Evolutionary conservation across 2,797 vertebrate species (phyloP), one percentile per base, ranked within the genome.

Genomic region (Eupleurogrammus muticus): DNA sequence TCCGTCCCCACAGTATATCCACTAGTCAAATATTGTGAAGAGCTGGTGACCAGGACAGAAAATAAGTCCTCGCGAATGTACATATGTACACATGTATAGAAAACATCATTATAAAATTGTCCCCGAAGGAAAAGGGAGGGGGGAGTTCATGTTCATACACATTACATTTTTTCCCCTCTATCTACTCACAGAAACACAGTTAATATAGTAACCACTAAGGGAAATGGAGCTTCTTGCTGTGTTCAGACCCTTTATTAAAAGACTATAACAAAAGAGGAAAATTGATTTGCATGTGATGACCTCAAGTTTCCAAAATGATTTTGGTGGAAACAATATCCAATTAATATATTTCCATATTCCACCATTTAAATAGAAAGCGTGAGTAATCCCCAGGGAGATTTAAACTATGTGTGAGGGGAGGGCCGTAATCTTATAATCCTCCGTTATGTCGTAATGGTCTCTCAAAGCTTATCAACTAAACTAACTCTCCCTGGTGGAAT

Each of bases 341-440:
- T 79, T 73, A 11, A 86, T 90, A 77, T 81, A 77, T 75, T 83
- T 88, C 72, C 55, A 69, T 82, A 79, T 81, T 79, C 56, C 47
- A 52, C 55, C 1, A 3, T 86, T 73, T 80, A 85, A 89, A 83
- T 70, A 70, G 68, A 79, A 88, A 74, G 79, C 78, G 77, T 75
- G 76, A 70, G 63, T 86, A 90, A 89, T 87, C 86, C 85, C 78
- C 60, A 20, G 69, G 50, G 79, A 76, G 73, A 81, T 82, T 83
- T 80, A 70, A 82, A 83, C 48, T 56, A 77, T 81, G 59, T 77
- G 76, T 69, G 71, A 83, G 47, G 62, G 75, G 66, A 82, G 79
- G 49, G 56, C 7, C 36, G 57, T 91, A 89, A 92, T 90, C 84
- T 83, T 86, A 81, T 93, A 93, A 94, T 91, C 90, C 88, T 70